Evolutionary conservation across 2,113 vertebrate genomes (phyloP).

Genomic region (Coptodon bakossiorum): DNA sequence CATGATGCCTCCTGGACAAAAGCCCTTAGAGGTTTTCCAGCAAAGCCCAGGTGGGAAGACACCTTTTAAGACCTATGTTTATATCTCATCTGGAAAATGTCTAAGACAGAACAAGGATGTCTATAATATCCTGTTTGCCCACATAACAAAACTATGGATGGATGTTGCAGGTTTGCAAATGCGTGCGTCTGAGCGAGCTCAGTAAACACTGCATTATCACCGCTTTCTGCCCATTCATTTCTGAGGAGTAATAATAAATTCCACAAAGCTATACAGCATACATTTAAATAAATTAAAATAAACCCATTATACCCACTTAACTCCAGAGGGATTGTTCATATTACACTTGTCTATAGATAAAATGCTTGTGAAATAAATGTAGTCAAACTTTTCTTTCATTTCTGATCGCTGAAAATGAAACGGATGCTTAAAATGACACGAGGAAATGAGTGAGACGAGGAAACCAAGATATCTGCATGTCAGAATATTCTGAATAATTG

Average conservation of each 20-base stretch:
- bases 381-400: not conserved
- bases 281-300: not conserved
- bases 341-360: not conserved
- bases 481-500: not conserved
- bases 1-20: not conserved
- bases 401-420: not conserved
- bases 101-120: not conserved
- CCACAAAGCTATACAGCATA: not conserved
- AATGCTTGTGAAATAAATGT: not conserved
- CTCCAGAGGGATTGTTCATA: not conserved
- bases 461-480: not conserved
- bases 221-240: not conserved
- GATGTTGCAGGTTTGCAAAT: not conserved
- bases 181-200: not conserved
- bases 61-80: not conserved
- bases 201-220: not conserved
- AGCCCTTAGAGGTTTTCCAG: not conserved
- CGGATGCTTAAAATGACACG: not conserved
- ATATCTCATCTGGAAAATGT: not conserved
- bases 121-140: not conserved
- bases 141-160: not conserved
- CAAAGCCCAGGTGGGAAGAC: not conserved
- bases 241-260: not conserved
- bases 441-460: accelerated
- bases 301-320: not conserved